Evolutionary conservation across 1,140 invertebrate genomes (phyloP).

Genomic region (Fopius arisanus): DNA sequence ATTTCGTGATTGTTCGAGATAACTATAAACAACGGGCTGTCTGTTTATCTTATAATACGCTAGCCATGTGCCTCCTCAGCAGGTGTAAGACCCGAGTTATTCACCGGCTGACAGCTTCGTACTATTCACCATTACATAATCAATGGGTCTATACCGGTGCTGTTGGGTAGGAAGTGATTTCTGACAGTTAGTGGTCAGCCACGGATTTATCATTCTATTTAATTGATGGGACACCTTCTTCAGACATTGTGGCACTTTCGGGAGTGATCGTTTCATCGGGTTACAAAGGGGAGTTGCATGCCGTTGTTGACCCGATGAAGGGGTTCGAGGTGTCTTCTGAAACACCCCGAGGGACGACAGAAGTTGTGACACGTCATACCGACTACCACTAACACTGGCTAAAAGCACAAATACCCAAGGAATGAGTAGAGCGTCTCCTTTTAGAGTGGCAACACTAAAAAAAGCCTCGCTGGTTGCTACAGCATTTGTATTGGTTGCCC

Average conservation of each 20-base stretch:
- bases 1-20: background rate
- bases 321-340: too few relatives aligned
- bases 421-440: too few relatives aligned
- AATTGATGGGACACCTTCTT: background rate
- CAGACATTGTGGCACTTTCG: background rate
- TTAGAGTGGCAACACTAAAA: too few relatives aligned
- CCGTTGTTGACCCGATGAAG: too few relatives aligned
- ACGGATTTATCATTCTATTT: slow-evolving; percentile 1
- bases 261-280: background rate
- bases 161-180: background rate
- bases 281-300: too few relatives aligned
- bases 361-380: too few relatives aligned
- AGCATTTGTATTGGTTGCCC: background rate
- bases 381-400: too few relatives aligned
- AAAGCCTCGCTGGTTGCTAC: background rate
- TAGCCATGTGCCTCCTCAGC: background rate
- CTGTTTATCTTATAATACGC: background rate
- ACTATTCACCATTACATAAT: background rate
- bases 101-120: background rate
- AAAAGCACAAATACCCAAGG: too few relatives aligned
- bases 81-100: background rate
- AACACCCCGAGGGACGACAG: too few relatives aligned
- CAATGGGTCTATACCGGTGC: background rate
- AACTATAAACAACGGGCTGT: background rate
- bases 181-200: background rate